Evolutionary conservation across 1,140 invertebrate species (phyloP).

Genomic region (Drosophila funebris): DNA sequence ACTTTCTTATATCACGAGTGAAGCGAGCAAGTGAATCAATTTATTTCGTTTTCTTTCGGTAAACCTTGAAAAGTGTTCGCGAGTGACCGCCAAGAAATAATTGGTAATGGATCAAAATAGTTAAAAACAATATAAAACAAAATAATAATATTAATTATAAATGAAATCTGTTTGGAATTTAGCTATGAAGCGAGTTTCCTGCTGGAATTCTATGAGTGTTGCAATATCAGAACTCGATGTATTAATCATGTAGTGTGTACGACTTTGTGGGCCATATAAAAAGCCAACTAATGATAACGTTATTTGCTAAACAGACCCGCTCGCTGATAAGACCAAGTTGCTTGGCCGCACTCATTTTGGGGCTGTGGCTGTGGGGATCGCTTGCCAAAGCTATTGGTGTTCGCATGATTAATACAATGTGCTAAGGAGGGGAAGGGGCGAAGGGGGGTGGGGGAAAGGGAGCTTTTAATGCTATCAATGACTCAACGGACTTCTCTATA

Average conservation of each 20-base stretch:
- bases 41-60: not conserved
- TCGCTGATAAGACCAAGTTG: conserved; percentile 58
- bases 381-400: not conserved
- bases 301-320: conserved; percentile 70
- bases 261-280: conserved; percentile 5
- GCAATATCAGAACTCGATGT: conserved; percentile 41
- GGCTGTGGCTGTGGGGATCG: conserved; percentile 1
- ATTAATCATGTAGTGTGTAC: conserved; percentile 62
- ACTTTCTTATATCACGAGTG: not conserved
- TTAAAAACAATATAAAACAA: not conserved
- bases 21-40: too few relatives aligned
- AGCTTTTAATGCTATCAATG: conserved; percentile 7
- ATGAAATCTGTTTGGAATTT: not conserved
- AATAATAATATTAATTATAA: not conserved
- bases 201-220: conserved; percentile 36
- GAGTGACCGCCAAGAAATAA: not conserved
- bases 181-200: not conserved
- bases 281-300: conserved; percentile 57
- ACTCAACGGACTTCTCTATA: conserved; percentile 18
- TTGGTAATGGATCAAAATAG: not conserved
- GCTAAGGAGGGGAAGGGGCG: not conserved
- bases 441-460: not conserved
- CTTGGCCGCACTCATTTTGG: conserved; percentile 15
- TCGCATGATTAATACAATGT: conserved; percentile 32
- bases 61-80: conserved; percentile 18